Conservation (phyloP, 2,113 vertebrate species). For the Oceanites oceanicus region DNA sequence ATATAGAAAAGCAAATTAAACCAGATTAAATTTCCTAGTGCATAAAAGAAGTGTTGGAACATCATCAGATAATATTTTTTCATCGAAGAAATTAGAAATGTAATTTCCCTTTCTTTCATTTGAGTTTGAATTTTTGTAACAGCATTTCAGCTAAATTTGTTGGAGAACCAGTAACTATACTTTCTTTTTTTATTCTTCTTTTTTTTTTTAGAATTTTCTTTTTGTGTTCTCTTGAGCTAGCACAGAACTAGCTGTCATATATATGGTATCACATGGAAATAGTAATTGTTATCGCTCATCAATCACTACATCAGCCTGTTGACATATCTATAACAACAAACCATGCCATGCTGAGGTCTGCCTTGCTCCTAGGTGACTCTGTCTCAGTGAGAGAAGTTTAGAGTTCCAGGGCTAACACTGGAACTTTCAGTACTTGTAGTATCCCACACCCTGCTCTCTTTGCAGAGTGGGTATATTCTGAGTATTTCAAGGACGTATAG, state of each 20-base stretch:
- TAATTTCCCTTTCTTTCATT: background rate
- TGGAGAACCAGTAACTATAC: accelerated
- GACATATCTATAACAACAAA: background rate
- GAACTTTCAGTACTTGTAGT: background rate
- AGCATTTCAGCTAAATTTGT: background rate
- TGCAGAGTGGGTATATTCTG: background rate
- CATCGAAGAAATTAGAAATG: background rate
- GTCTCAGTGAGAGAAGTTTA: background rate
- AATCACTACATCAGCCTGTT: background rate
- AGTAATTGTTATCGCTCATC: background rate
- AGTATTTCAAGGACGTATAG: background rate
- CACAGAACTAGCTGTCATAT: background rate
- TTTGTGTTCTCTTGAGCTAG: background rate
- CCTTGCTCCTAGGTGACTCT: background rate
- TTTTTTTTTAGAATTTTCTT: background rate
- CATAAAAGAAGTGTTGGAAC: background rate
- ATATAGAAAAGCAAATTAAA: background rate
- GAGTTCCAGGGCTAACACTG: background rate
- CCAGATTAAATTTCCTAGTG: background rate
- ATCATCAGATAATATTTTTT: background rate
- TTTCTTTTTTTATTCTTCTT: background rate
- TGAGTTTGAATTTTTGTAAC: background rate
- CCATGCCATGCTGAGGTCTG: background rate
- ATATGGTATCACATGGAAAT: background rate
- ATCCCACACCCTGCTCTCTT: background rate